Percentiles rank a stretch among this genome's conserved stretches.
These are phyloP conservation scores for Phoronis australis DNA, from an alignment of 2,888 invertebrate genomes.

Conservation along the genomic window DNA sequence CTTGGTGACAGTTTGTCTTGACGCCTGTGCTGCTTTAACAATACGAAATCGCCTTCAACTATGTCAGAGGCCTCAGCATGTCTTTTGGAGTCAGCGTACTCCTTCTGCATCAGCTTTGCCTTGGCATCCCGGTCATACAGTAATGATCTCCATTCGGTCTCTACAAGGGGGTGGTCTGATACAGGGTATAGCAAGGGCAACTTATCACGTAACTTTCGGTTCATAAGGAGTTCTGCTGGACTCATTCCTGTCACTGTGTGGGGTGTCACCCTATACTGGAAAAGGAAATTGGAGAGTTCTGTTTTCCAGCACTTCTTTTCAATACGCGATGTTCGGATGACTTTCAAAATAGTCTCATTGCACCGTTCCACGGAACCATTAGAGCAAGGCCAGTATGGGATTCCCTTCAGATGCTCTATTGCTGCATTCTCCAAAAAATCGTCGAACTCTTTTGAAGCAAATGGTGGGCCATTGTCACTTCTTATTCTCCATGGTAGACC, in stretches of 20 bases:
- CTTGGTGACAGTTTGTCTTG: too few relatives aligned
- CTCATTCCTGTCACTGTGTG: slow-evolving; percentile 12
- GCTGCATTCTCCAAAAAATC: slow-evolving; percentile 12
- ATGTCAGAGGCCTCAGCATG: too few relatives aligned
- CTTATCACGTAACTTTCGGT: slow-evolving; percentile 7
- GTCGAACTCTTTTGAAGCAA: slow-evolving; percentile 9
- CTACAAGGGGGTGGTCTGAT: background rate
- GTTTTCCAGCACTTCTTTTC: slow-evolving; percentile 2
- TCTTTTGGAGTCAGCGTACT: too few relatives aligned
- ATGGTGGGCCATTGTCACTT: slow-evolving; percentile 14
- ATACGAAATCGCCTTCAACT: too few relatives aligned
- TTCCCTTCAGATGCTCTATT: slow-evolving; percentile 13
- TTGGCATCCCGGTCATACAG: too few relatives aligned
- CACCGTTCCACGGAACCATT: slow-evolving; percentile 14
- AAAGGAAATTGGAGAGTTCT: slow-evolving; percentile 13
- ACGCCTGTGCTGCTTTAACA: too few relatives aligned
- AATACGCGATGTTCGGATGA: slow-evolving; percentile 7
- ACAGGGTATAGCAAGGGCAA: background rate
- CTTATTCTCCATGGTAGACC: slow-evolving; percentile 8
- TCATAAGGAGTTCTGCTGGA: slow-evolving; percentile 11
- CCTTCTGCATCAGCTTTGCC: too few relatives aligned
- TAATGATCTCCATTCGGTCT: too few relatives aligned
- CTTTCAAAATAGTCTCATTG: slow-evolving; percentile 10
- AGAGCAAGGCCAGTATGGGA: slow-evolving; percentile 11
- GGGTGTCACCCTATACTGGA: slow-evolving; percentile 12